Conservation (phyloP, 2,888 invertebrate species). For the Sycophila texana region DNA sequence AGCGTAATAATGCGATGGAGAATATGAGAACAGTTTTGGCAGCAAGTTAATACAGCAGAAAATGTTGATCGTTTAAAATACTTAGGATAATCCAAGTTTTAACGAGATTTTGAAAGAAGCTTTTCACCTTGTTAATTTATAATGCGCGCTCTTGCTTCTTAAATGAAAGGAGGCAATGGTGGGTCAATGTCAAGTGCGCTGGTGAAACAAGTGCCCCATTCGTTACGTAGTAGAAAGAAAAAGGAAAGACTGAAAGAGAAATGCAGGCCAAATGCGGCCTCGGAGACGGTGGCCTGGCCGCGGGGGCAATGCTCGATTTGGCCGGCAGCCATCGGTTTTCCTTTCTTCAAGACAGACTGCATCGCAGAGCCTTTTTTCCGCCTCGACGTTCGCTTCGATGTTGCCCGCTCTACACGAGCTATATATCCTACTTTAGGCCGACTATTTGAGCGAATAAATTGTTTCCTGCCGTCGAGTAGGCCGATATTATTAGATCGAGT, state of each 20-base stretch:
- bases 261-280: background rate
- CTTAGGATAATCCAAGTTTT: too few relatives aligned
- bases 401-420: constrained; percentile 11
- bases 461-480: constrained; percentile 67
- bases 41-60: too few relatives aligned
- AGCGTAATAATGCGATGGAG: too few relatives aligned
- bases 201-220: constrained; percentile 53
- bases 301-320: constrained; percentile 49
- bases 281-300: background rate
- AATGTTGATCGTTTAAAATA: too few relatives aligned
- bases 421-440: constrained; percentile 53
- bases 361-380: too few relatives aligned
- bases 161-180: background rate
- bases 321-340: constrained; percentile 52
- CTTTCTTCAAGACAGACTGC: background rate
- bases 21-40: too few relatives aligned
- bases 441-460: constrained; percentile 68
- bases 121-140: too few relatives aligned
- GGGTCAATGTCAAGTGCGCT: constrained; percentile 49
- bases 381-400: constrained; percentile 41
- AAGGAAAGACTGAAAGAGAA: too few relatives aligned
- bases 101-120: too few relatives aligned
- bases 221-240: constrained; percentile 27
- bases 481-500: too few relatives aligned
- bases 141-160: too few relatives aligned